Evolutionary conservation across 2,797 vertebrate species (phyloP), one percentile per base, ranked within the genome.

Genomic region (Odontamblyopus lacepedii): DNA sequence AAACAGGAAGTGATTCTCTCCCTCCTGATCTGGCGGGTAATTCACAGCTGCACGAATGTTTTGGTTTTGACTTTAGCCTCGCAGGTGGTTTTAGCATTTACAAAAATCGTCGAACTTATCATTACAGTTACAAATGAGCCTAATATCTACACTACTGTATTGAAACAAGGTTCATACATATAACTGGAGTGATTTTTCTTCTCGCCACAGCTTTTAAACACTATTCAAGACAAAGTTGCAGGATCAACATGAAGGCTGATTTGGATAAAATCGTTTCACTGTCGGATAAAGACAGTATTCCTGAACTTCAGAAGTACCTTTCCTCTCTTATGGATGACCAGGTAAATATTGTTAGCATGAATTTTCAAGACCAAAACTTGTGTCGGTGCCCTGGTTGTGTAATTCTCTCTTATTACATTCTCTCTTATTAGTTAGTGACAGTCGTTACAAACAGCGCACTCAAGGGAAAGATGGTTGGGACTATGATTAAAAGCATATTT

Each of bases 401-500:
- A 18, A 48, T 29, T 23, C 0, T 41, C 53, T 2, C 48, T 23
- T 86, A 12, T 3, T 38, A 23, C 11, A 11, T 26, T 56, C 16
- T 48, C 13, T 15, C 7, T 64, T 23, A 3, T 7, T 83, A 99
- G 98, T 81, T 99, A 32, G 88, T 80, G 2, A 69, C 81, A 0
- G 77, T 94, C n/a, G 91, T 98, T 73, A 96, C 94, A 30, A 92
- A 86, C 30, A 92, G 93, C 29, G 95, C 96, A 1, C 79, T 98
- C 68, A 97, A 93, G 82, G 95, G 96, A 1, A 95, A 92, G 81
- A 91, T 93, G 29, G 89, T 92, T 27, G 92, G 95, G 4, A 65
- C 89, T 1, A 73, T 96, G 74, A 92, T 99, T 26, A 96, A 95
- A 90, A 94, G 92, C 71, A 92, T 98, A 84, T 95, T 98, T 80